phyloP scores from a whole-genome alignment of 2,113 vertebrate species.

The Pangasianodon gigas region DNA sequence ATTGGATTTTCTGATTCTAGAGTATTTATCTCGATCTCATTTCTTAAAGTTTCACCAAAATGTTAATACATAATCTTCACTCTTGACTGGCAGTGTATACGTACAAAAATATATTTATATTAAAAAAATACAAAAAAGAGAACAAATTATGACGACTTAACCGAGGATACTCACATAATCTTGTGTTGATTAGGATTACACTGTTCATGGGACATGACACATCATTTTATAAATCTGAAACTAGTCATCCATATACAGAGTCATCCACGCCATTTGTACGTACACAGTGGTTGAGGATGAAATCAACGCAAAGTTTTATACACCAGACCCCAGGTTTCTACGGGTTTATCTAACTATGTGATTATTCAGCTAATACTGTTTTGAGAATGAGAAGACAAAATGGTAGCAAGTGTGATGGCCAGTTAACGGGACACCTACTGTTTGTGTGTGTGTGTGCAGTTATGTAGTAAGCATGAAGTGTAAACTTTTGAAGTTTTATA shows the following conservation, averaged over 20 bases:
- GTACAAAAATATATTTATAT: neutral
- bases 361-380: neutral
- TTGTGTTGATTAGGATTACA: neutral
- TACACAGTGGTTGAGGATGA: neutral
- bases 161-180: too few species aligned
- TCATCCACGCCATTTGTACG: neutral
- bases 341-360: neutral
- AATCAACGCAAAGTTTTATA: neutral
- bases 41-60: neutral
- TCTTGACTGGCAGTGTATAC: neutral
- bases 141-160: too few species aligned
- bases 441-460: neutral
- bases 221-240: neutral
- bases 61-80: neutral
- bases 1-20: neutral
- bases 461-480: neutral
- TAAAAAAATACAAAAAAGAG: too few species aligned
- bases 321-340: neutral
- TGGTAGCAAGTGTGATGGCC: neutral
- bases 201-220: neutral
- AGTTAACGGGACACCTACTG: neutral
- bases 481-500: neutral
- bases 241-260: neutral
- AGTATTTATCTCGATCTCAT: neutral
- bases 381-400: neutral